These are phyloP conservation scores for Dendronephthya gigantea DNA, from an alignment of 64 coral and sea anemone genomes.

Conservation along the genomic window DNA sequence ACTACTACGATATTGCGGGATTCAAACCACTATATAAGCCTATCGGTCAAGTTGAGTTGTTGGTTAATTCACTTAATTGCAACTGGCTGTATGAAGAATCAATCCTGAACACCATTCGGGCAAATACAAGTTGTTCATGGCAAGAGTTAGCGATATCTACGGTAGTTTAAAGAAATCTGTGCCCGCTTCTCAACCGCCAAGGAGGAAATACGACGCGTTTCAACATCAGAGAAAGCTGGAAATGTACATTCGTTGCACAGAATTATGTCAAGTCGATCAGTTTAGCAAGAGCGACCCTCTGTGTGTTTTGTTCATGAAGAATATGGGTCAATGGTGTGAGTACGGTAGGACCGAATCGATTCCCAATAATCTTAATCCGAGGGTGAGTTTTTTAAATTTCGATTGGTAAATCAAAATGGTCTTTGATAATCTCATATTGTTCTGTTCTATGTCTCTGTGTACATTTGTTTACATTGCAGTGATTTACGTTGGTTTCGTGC, in stretches of 20 bases:
- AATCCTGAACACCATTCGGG: no score
- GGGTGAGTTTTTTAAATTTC: constrained; percentile 38
- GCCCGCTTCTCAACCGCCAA: neutral
- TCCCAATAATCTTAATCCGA: constrained; percentile 62
- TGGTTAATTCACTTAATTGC: no score
- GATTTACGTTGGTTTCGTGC: no score
- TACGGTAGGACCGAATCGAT: constrained; percentile 82
- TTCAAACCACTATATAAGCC: no score
- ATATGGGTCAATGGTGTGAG: constrained; percentile 73
- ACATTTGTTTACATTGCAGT: no score
- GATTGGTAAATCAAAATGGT: neutral
- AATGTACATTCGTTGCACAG: constrained; percentile 55
- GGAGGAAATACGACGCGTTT: constrained; percentile 34
- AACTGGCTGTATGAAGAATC: no score
- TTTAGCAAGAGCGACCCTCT: constrained; percentile 72
- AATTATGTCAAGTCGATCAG: constrained; percentile 60
- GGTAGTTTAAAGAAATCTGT: neutral
- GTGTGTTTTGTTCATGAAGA: constrained; percentile 70
- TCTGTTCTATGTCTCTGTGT: neutral
- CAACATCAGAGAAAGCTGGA: constrained; percentile 52
- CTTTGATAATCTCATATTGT: neutral
- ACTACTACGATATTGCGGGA: no score
- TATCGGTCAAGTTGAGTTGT: no score
- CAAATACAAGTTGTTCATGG: neutral
- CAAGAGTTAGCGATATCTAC: neutral